Evolutionary conservation across 2,113 vertebrate species (phyloP).

Genomic region (Spermophilus dauricus): DNA sequence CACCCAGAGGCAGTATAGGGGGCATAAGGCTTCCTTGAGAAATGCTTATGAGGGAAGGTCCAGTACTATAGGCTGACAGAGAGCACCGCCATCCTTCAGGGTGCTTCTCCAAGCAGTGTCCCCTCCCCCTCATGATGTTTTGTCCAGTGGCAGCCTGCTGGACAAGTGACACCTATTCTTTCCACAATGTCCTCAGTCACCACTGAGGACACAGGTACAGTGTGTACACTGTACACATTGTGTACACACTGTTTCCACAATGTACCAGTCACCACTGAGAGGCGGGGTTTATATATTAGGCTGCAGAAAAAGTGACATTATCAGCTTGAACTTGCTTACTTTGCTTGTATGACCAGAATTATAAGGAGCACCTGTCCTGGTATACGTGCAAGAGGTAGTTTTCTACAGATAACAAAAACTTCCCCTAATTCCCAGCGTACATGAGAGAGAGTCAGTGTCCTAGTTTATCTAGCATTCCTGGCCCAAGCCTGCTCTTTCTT

Average conservation of each 20-base stretch:
- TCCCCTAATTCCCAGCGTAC: background rate
- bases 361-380: background rate
- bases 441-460: background rate
- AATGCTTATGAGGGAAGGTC: background rate
- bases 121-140: background rate
- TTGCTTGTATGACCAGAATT: background rate
- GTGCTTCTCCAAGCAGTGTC: background rate
- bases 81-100: background rate
- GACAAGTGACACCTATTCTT: background rate
- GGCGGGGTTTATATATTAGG: background rate
- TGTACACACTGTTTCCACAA: too few species aligned
- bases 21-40: background rate
- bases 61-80: background rate
- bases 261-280: background rate
- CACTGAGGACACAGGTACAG: background rate
- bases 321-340: background rate
- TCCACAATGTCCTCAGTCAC: background rate
- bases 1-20: background rate
- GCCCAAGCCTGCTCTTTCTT: background rate
- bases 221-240: too few species aligned
- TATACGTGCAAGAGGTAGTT: background rate
- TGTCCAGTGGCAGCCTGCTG: background rate
- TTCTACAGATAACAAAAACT: background rate
- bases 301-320: background rate
- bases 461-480: background rate